Base-by-base conservation (phyloP, 2,797 vertebrate species). In the Poecilia gillii region DNA sequence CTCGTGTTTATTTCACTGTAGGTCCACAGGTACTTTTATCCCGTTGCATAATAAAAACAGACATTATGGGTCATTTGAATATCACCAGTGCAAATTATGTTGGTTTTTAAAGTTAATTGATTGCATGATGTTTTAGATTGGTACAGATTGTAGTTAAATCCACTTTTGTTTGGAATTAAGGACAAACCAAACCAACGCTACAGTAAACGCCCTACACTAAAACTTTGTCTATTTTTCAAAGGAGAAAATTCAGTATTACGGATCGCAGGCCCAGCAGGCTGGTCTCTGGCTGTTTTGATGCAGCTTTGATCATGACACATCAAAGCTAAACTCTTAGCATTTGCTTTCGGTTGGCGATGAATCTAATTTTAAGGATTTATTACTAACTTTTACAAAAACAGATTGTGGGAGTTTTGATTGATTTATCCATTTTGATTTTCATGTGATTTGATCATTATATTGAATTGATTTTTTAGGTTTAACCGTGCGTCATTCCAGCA, bases 201-300 rank as follows among this genome's bases (percentile, higher is more conserved):
- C 31, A 57, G 33, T 14, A 25, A 20, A 14, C 16, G 62, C 73
- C 6, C 36, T 25, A 39, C 14, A 72, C 43, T 14, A 68, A 47
- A 80, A 46, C 46, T 31, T 7, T 49, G 31, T 28, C n/a, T 74
- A 41, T 66, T 75, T n/a, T 83, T n/a, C 45, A 57, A 51, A 3
- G 57, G 49, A 4, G 7, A 43, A 41, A 2, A 84, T 74, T 75
- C 43, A 87, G 36, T 57, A 77, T 81, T 23, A 75, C n/a, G 31
- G 73, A 62, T 72, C 45, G 68, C 23, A 74, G 20, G 71, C 53
- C 72, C 79, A 68, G 59, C 81, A 13, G 36, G 13, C 59, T 79
- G 57, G 18, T 45, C 45, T 81, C 43, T 84, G 45, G 8, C 16
- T 33, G 28, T 11, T 49, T 12, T 23, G 33, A 41, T 41, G 36